Base-by-base conservation (phyloP, 2,888 invertebrate species). In the Pharmacophagus antenor region DNA sequence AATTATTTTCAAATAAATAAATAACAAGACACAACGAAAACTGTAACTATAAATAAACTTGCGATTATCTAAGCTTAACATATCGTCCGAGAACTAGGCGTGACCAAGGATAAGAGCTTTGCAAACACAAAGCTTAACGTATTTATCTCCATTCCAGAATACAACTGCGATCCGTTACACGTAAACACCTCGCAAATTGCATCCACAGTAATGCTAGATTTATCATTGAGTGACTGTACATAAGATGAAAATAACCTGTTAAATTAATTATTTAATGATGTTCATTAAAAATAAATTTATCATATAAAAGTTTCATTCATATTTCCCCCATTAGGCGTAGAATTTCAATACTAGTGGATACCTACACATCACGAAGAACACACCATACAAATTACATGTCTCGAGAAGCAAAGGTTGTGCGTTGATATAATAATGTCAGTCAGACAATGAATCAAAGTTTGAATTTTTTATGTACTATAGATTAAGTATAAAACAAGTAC, bases 21-120 rank as follows among this genome's bases (percentile, higher is more conserved):
- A 31, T 15, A 31, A 3, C 27, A 10, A 8, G 27, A 10, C 8
- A 31, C 12, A 15, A 10, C 15, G 31, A 31, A 31, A 31, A 15
- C 31, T 31, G 31, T 2, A 17, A 17, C 42, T 6, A 25, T 23
- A 25, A 25, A 52, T 42, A 52, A 52, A 52, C 17, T 0, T 23
- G 23, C 10, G 17, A 53, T 42, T 18, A 41, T 42, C 42, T 42
- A 42, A 42, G 42, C 42, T 42, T 42, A 42, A 42, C 42, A 42
- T 15, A n/a, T 42, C 42, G 10, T n/a, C 42, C 10, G 42, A 42
- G 17, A 17, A 17, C 42, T 1, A 15, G 42, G 17, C 42, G 42
- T 17, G 42, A 42, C 17, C 31, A 42, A 17, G 42, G 42, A 42
- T 42, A 42, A 42, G 17, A 42, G 42, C 42, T 42, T 7, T 15